Conservation (phyloP, 2,797 vertebrate genomes). For the Channallabes apus region DNA sequence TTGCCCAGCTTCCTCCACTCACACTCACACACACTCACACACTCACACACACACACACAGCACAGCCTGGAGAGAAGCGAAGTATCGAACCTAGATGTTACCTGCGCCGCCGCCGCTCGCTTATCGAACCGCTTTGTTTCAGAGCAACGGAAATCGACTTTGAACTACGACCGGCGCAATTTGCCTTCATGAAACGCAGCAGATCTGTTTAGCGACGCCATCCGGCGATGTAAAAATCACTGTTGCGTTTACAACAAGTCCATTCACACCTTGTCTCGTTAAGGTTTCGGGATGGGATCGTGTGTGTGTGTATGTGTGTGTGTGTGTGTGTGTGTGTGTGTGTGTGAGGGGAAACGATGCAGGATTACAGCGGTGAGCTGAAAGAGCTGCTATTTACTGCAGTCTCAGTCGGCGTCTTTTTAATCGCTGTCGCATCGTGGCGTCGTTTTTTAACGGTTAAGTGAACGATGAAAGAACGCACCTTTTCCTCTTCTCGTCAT, state of each 20-base stretch:
- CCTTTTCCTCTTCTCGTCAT: not conserved
- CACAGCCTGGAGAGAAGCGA: conserved; percentile 47
- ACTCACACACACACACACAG: conserved; percentile 7
- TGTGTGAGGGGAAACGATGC: not conserved
- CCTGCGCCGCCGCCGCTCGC: conserved; percentile 40
- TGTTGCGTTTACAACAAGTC: conserved; percentile 25
- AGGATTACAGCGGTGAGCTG: not conserved
- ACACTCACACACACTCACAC: conserved; percentile 22
- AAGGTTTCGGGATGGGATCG: not conserved
- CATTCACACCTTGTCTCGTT: conserved; percentile 27
- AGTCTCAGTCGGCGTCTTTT: not conserved
- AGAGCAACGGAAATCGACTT: conserved; percentile 24
- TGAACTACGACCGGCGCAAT: not conserved
- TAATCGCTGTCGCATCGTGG: not conserved
- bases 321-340: no score
- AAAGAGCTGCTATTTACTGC: not conserved
- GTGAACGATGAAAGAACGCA: no score
- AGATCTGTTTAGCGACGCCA: conserved; percentile 31
- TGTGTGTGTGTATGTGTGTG: no score
- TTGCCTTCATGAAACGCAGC: conserved; percentile 34
- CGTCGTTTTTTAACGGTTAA: not conserved
- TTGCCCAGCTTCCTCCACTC: conserved; percentile 54
- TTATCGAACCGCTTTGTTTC: conserved; percentile 43
- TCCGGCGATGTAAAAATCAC: conserved; percentile 26
- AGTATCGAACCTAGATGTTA: conserved; percentile 44